These are phyloP conservation scores for Catotricha subobsoleta DNA, from an alignment of 2,888 invertebrate genomes.

Conservation along the genomic window DNA sequence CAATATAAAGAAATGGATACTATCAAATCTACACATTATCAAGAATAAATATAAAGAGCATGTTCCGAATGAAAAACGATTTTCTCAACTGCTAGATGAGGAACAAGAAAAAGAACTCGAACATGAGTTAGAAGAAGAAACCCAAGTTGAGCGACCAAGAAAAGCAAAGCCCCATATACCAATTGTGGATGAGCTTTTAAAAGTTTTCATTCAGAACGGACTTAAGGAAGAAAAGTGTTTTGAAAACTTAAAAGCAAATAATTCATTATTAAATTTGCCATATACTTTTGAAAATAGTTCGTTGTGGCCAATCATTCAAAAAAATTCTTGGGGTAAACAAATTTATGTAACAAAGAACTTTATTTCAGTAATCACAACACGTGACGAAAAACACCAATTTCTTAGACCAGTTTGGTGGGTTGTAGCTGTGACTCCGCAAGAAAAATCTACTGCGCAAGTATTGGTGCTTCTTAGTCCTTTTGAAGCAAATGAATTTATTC, in stretches of 20 bases:
- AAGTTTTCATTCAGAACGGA: not conserved
- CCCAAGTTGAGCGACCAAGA: conserved; percentile 1
- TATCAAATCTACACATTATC: not conserved
- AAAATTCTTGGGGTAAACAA: not conserved
- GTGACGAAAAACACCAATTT: not conserved
- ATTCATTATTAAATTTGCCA: not conserved
- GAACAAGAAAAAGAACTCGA: conserved; percentile 6
- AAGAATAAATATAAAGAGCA: not conserved
- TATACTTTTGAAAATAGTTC: not conserved
- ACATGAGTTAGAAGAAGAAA: conserved; percentile 1
- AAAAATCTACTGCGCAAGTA: not conserved
- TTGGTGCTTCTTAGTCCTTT: not conserved
- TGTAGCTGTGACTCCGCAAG: not conserved
- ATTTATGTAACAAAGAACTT: conserved; percentile 3
- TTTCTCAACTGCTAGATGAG: not conserved
- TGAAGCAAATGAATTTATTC: not conserved
- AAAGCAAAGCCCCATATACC: not conserved
- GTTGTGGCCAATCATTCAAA: not conserved
- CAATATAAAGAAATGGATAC: not conserved
- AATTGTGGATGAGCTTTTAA: not conserved
- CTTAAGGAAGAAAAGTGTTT: no score
- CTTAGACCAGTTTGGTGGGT: conserved; percentile 5
- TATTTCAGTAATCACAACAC: not conserved
- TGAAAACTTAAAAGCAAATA: not conserved
- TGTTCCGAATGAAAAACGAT: not conserved